Conservation (phyloP, 2,888 invertebrate genomes). For the Pocota personata region DNA sequence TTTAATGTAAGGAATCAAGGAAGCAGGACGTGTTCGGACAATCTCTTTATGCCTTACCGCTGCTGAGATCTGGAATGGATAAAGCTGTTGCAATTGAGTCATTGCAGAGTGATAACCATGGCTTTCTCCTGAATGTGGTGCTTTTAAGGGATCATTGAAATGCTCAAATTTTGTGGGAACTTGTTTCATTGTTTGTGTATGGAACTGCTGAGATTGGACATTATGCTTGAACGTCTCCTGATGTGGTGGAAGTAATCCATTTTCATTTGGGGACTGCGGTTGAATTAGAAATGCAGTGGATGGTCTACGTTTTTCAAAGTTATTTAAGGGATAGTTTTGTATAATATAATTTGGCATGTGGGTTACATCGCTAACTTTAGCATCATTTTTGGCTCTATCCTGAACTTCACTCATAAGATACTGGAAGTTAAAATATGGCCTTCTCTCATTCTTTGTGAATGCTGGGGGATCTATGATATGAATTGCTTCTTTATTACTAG, state of each 20-base stretch:
- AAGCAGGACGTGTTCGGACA: not conserved
- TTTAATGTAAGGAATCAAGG: not conserved
- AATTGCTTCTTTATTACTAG: conserved; percentile 79
- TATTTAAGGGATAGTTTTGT: not conserved
- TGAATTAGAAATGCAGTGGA: conserved; percentile 20
- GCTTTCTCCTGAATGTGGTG: not conserved
- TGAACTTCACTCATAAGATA: not conserved
- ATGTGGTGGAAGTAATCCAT: not conserved
- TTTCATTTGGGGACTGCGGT: conserved; percentile 4
- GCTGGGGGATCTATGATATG: conserved; percentile 80
- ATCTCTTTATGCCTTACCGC: conserved; percentile 38
- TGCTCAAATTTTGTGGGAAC: not conserved
- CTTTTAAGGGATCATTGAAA: not conserved
- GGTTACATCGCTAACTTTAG: not conserved
- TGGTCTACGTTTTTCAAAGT: not conserved
- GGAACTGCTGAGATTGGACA: not conserved
- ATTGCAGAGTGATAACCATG: not conserved
- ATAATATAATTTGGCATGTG: not conserved
- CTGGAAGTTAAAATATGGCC: not conserved
- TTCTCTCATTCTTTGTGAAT: conserved; percentile 78
- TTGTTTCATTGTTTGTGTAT: not conserved
- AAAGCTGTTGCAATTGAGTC: not conserved
- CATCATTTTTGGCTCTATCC: not conserved
- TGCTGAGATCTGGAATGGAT: conserved; percentile 7
- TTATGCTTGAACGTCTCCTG: not conserved